Evolutionary conservation across 1,140 invertebrate genomes (phyloP).

Genomic region (Lepidurus couesii): DNA sequence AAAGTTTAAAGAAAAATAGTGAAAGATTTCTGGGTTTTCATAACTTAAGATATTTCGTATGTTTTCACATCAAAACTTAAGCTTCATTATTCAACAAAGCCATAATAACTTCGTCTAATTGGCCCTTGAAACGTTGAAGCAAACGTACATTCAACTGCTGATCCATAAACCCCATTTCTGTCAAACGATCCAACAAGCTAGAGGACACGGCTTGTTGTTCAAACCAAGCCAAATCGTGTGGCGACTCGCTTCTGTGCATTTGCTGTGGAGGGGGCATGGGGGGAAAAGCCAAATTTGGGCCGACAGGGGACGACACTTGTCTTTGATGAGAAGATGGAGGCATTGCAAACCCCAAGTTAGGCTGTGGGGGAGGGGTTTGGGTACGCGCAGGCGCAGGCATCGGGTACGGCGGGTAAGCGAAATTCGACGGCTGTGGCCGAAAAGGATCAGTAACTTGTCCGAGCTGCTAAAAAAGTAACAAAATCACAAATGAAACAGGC

Average conservation of each 20-base stretch:
- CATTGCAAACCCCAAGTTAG: no score
- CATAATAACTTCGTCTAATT: conserved; percentile 29
- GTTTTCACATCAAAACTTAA: not conserved
- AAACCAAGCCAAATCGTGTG: not conserved
- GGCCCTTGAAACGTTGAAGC: conserved; percentile 23
- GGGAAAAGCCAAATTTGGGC: not conserved
- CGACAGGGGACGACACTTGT: not conserved
- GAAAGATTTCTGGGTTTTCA: no score
- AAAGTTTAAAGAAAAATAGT: no score
- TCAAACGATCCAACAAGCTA: conserved; percentile 22
- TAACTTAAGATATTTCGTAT: not conserved
- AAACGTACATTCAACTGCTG: conserved; percentile 11
- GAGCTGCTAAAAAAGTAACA: no score
- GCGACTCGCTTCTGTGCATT: no score
- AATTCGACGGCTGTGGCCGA: no score
- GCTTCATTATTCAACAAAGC: conserved; percentile 16
- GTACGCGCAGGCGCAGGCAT: no score
- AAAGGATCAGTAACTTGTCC: no score
- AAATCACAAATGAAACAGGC: no score
- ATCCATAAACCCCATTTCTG: conserved; percentile 29
- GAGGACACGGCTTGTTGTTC: not conserved
- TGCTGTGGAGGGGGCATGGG: not conserved
- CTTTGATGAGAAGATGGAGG: no score
- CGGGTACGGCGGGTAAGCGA: no score
- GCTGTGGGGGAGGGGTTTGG: no score